Evolutionary conservation across 2,888 invertebrate genomes (phyloP).

Genomic region (Trissolcus japonicus): DNA sequence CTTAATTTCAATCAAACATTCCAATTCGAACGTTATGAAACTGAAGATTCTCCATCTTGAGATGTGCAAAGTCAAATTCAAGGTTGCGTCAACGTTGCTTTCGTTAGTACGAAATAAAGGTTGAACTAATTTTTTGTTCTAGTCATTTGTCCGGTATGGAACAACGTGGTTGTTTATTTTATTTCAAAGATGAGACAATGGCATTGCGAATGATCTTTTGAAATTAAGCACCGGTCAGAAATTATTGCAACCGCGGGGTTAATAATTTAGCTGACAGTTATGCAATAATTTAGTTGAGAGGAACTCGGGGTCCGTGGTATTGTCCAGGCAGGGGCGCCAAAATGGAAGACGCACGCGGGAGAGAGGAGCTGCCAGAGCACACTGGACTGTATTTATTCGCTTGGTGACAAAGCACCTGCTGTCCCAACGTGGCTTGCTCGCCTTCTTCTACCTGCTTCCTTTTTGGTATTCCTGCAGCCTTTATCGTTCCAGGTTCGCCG

Average conservation of each 20-base stretch:
- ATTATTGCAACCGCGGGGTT: slow-evolving; percentile 25
- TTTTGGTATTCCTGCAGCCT: slow-evolving; percentile 58
- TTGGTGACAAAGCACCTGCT: slow-evolving; percentile 76
- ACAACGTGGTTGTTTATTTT: too few relatives aligned
- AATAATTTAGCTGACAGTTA: slow-evolving; percentile 41
- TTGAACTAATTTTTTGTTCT: too few relatives aligned
- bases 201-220: not conserved
- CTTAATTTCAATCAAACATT: too few relatives aligned
- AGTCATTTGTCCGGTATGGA: too few relatives aligned
- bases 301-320: slow-evolving; percentile 25
- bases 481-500: slow-evolving; percentile 60
- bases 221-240: slow-evolving; percentile 19
- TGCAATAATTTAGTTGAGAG: slow-evolving; percentile 39
- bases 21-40: too few relatives aligned
- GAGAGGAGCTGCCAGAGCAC: slow-evolving; percentile 61
- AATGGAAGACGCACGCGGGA: slow-evolving; percentile 56
- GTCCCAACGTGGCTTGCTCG: slow-evolving; percentile 66
- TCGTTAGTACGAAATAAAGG: too few relatives aligned
- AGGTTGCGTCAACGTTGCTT: too few relatives aligned
- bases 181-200: too few relatives aligned
- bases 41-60: too few relatives aligned
- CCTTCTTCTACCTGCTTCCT: slow-evolving; percentile 61
- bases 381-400: slow-evolving; percentile 72
- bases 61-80: too few relatives aligned
- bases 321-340: slow-evolving; percentile 54